Base-by-base conservation (phyloP, 2,888 invertebrate genomes). In the Loripinus fragilis region DNA sequence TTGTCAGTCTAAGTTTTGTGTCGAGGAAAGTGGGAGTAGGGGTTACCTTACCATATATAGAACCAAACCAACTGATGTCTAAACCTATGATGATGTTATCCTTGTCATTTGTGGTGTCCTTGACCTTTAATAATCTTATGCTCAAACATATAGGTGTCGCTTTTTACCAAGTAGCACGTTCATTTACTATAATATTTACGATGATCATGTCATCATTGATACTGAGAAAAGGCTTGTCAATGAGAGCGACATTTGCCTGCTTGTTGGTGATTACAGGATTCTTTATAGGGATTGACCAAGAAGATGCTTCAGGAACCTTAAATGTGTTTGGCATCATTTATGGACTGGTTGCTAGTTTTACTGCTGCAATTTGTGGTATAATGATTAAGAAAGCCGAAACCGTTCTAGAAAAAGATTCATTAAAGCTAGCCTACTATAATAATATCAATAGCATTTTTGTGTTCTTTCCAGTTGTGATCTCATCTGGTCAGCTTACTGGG, bases 111-210 rank as follows among this genome's bases (percentile, higher is more conserved):
- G 90, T 93, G 5, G 85, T 87, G 20, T 91, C 91, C 72, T 85
- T 93, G 38, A 87, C 91, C 0, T 90, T 93, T 81, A 93, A 93
- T 81, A 93, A 93, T 81, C 85, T 93, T 1, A 93, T 93, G 89
- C 82, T 93, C 64, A 93, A 92, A 74, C 90, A 92, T 75, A 93
- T 93, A 25, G 91, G 91, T 42, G 92, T 93, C 2, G 90, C 93
- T 8, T 93, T 93, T 83, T 93, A 93, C 75, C 92, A 93, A 80
- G 90, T 93, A 0, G 93, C 93, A 1, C 79, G 93, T 10, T 93
- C 93, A 0, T 87, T 92, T 45, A 93, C 93, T 0, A 88, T 93
- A 0, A 90, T 93, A 23, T 93, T 93, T 78, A 91, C 92, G 0
- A 91, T 93, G 5, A 76, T 92, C 2, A 88, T 93, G 30, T 92